These are phyloP conservation scores for Dolomedes plantarius DNA, from an alignment of 2,888 invertebrate genomes.

Conservation along the genomic window DNA sequence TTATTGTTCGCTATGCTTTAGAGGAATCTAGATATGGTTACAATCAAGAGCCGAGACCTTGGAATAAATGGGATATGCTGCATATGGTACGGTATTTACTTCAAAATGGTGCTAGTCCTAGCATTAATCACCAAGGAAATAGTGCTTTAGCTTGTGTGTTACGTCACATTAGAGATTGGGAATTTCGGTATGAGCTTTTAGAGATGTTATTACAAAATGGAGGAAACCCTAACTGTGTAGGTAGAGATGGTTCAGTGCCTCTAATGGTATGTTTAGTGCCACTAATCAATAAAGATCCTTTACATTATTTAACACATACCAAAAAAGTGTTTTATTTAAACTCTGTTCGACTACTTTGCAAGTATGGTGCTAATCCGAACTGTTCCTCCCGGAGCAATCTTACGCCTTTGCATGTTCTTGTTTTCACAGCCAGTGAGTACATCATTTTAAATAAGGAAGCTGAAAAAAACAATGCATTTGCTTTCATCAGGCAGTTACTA, in stretches of 20 bases:
- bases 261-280: constrained; percentile 86
- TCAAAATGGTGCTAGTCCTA: constrained; percentile 82
- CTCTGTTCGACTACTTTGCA: constrained; percentile 83
- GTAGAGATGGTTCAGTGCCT: constrained; percentile 84
- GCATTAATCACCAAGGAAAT: constrained; percentile 84
- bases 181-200: constrained; percentile 81
- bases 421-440: constrained; percentile 84
- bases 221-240: constrained; percentile 83
- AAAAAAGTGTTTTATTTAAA: constrained; percentile 86
- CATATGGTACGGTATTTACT: constrained; percentile 81
- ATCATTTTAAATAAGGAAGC: constrained; percentile 83
- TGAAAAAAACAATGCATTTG: constrained; percentile 80
- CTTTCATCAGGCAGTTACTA: constrained; percentile 84
- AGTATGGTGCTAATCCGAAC: constrained; percentile 85
- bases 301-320: constrained; percentile 84
- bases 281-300: constrained; percentile 84
- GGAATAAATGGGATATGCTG: constrained; percentile 86
- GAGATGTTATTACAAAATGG: constrained; percentile 81
- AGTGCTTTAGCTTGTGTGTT: constrained; percentile 84
- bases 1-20: constrained; percentile 81
- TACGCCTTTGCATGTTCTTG: constrained; percentile 83
- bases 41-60: constrained; percentile 78
- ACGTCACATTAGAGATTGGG: constrained; percentile 83
- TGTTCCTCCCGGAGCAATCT: constrained; percentile 81
- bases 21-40: constrained; percentile 84